Conservation (phyloP, 2,113 vertebrate species). For the Plecturocebus donacophilus region DNA sequence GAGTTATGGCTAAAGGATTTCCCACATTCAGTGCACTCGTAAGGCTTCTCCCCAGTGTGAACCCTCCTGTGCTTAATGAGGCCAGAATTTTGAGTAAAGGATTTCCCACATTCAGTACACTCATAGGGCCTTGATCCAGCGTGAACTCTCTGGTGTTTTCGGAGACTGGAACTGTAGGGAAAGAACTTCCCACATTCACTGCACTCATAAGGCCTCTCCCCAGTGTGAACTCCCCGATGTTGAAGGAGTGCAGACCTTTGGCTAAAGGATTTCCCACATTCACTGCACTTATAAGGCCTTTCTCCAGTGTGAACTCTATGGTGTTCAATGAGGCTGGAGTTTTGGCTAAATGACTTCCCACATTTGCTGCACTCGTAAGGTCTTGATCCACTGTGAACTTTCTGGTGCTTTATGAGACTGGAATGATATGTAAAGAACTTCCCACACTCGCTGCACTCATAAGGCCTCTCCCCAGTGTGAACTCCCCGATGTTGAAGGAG, state of each 20-base stretch:
- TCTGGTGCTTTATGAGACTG: conserved; percentile 45
- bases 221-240: not conserved
- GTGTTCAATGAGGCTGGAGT: conserved; percentile 7
- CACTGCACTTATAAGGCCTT: not conserved
- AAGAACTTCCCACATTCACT: not conserved
- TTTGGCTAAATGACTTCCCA: conserved; percentile 28
- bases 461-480: conserved; percentile 41
- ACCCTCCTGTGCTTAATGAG: conserved; percentile 25
- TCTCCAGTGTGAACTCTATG: not conserved
- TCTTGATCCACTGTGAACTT: not conserved
- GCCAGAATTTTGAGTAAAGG: conserved; percentile 43
- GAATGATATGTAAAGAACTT: conserved; percentile 38
- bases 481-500: not conserved
- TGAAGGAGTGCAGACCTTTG: not conserved
- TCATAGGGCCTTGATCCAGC: conserved; percentile 14
- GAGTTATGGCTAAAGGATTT: conserved; percentile 20
- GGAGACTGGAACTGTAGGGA: not conserved
- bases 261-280: conserved; percentile 43
- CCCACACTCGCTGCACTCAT: not conserved
- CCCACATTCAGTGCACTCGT: not conserved
- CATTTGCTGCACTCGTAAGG: conserved; percentile 25
- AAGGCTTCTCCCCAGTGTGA: conserved; percentile 43
- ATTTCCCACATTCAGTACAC: conserved; percentile 22
- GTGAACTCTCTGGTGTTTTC: conserved; percentile 19
- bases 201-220: conserved; percentile 30